Evolutionary conservation across 2,797 vertebrate genomes (phyloP).

Genomic region (Dermochelys coriacea): DNA sequence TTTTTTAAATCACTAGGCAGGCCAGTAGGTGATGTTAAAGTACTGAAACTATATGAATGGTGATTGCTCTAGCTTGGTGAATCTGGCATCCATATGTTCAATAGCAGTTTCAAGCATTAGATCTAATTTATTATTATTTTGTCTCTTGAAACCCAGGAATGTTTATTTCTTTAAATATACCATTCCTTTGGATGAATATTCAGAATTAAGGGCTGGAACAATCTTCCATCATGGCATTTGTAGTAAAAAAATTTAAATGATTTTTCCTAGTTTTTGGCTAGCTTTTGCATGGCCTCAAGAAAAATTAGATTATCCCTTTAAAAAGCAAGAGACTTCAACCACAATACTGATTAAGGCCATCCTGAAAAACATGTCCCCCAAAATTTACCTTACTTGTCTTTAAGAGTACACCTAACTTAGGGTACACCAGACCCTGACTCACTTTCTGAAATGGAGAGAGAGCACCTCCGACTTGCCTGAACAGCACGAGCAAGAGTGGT

Average conservation of each 20-base stretch:
- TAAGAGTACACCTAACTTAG: neutral
- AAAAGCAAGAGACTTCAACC: neutral
- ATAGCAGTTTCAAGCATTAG: neutral
- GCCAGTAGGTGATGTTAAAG: neutral
- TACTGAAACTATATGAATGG: neutral
- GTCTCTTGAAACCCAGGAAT: neutral
- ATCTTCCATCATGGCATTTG: neutral
- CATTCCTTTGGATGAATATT: neutral
- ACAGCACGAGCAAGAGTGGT: neutral
- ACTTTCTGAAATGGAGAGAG: constrained; percentile 5
- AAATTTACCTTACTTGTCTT: constrained; percentile 32
- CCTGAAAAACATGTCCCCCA: neutral
- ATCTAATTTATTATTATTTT: neutral
- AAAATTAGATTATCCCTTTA: neutral
- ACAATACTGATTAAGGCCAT: neutral
- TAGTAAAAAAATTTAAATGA: neutral
- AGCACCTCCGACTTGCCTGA: rapidly evolving
- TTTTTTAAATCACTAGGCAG: neutral
- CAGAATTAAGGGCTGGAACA: neutral
- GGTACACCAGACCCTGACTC: neutral
- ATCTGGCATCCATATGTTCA: neutral
- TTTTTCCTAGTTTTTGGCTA: neutral
- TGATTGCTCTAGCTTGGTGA: neutral
- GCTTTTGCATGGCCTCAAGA: neutral
- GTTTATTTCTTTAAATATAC: neutral